phyloP scores from a whole-genome alignment of 2,113 vertebrate genomes.

The Pteruthius melanotis region DNA sequence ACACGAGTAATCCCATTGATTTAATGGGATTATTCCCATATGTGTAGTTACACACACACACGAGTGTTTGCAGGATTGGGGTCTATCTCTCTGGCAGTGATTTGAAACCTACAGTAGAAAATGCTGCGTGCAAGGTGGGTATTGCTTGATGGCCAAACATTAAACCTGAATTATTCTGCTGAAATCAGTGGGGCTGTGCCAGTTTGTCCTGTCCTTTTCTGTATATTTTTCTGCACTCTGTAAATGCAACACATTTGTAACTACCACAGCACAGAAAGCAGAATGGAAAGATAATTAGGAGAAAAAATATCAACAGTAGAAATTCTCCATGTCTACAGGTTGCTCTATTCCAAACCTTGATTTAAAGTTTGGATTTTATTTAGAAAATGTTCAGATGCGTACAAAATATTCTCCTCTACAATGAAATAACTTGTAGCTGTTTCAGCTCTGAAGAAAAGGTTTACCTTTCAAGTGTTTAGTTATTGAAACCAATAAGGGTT shows the following conservation, averaged over 20 bases:
- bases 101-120: slow-evolving; percentile 1
- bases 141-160: neutral
- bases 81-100: neutral
- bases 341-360: neutral
- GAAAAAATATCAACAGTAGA: neutral
- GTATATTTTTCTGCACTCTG: too few relatives aligned
- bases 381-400: neutral
- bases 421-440: neutral
- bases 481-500: neutral
- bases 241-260: neutral
- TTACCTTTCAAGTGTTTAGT: neutral
- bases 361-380: neutral
- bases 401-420: neutral
- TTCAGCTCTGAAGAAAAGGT: neutral
- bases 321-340: neutral
- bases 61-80: slow-evolving; percentile 39
- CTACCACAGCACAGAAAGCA: neutral
- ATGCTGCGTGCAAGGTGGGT: neutral
- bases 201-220: neutral
- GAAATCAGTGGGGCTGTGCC: neutral
- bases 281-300: neutral
- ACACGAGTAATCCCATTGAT: slow-evolving; percentile 50
- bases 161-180: neutral
- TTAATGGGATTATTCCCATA: slow-evolving; percentile 61
- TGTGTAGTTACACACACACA: slow-evolving; percentile 24